phyloP scores from a whole-genome alignment of 2,888 invertebrate genomes.

The Lasioglossum pauxillum region DNA sequence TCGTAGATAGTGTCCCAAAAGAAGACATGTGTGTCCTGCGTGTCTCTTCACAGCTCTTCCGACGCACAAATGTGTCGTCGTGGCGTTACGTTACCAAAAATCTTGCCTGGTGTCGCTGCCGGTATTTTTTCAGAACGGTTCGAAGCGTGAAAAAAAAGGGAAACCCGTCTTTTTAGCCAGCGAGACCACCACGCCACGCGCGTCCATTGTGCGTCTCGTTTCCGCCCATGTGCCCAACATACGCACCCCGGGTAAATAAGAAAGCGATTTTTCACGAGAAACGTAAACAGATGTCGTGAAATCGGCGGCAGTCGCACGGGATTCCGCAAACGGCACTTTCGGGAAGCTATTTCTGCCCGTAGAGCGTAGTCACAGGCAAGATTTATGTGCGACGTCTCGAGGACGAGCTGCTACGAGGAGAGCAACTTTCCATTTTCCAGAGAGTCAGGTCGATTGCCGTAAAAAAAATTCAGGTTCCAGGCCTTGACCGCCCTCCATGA shows the following conservation, averaged over 20 bases:
- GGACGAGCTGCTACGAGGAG: conserved; percentile 19
- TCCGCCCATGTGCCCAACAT: conserved; percentile 66
- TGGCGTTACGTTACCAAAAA: conserved; percentile 26
- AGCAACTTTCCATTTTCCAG: conserved; percentile 20
- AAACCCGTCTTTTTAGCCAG: neutral
- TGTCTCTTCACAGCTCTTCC: neutral
- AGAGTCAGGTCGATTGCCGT: neutral
- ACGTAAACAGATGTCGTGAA: conserved; percentile 60
- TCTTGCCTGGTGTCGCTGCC: neutral
- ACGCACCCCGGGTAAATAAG: conserved; percentile 53
- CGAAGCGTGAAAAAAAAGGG: conserved; percentile 8
- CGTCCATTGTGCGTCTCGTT: conserved; percentile 51
- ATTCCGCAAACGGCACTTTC: conserved; percentile 53
- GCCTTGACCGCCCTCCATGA: neutral
- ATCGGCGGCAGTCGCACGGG: conserved; percentile 26
- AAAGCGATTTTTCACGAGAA: conserved; percentile 64
- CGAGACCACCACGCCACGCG: conserved; percentile 1
- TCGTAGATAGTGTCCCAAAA: neutral
- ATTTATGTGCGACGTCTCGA: conserved; percentile 50
- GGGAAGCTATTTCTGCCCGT: conserved; percentile 31
- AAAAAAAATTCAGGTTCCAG: conserved; percentile 8
- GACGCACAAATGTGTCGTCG: conserved; percentile 40
- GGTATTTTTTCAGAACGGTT: conserved; percentile 20
- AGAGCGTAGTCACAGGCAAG: conserved; percentile 22
- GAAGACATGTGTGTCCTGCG: neutral